Conservation (phyloP, 2,113 vertebrate species). For the Anhinga rufa region DNA sequence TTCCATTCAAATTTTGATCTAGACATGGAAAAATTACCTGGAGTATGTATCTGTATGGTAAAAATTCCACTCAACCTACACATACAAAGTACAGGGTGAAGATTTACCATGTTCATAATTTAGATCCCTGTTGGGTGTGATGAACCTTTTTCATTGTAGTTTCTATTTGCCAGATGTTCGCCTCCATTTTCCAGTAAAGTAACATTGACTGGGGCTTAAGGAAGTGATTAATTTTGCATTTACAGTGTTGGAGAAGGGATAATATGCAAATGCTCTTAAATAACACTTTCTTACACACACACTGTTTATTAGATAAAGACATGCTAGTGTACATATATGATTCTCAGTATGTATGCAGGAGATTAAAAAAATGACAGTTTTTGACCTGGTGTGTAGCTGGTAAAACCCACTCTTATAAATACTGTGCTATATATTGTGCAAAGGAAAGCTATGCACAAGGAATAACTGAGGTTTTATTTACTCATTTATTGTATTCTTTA, state of each 20-base stretch:
- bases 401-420: neutral
- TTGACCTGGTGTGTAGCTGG: neutral
- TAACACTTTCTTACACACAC: neutral
- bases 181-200: neutral
- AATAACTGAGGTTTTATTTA: neutral
- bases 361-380: neutral
- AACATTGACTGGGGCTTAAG: neutral
- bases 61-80: neutral
- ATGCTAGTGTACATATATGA: neutral
- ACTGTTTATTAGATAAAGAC: neutral
- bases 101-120: neutral
- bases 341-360: neutral
- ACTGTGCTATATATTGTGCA: neutral
- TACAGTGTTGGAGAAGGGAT: neutral
- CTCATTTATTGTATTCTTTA: neutral
- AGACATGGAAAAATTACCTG: neutral
- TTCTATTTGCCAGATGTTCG: neutral
- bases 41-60: neutral
- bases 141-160: neutral
- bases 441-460: neutral
- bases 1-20: neutral
- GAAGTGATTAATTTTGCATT: neutral
- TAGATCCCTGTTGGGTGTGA: neutral
- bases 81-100: neutral
- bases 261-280: neutral